Evolutionary conservation across 2,113 vertebrate genomes (phyloP).

Genomic region (Pipra filicauda): DNA sequence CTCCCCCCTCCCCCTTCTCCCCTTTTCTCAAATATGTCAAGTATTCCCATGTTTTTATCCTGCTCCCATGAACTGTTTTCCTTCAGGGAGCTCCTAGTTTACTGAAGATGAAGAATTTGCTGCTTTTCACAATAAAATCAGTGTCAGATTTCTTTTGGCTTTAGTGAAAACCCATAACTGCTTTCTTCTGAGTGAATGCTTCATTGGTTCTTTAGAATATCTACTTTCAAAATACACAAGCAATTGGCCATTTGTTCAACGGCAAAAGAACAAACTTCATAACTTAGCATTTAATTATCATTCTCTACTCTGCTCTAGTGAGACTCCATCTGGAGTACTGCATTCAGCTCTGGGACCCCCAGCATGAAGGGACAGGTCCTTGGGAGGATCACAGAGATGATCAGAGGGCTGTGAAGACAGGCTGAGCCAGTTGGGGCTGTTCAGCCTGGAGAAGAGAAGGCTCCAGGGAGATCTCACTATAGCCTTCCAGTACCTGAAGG

Average conservation of each 20-base stretch:
- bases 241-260: neutral
- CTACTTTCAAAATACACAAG: neutral
- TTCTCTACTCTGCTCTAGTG: neutral
- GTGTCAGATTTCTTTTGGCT: neutral
- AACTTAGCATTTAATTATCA: neutral
- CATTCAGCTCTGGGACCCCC: fast-evolving
- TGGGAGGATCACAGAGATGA: neutral
- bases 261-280: neutral
- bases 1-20: fast-evolving
- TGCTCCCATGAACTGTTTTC: neutral
- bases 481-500: neutral
- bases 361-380: neutral
- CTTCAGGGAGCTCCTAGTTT: fast-evolving
- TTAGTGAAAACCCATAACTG: neutral
- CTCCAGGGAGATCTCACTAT: neutral
- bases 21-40: neutral
- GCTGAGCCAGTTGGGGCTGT: fast-evolving
- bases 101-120: neutral
- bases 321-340: neutral
- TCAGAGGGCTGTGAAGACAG: no score
- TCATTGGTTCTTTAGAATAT: neutral
- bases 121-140: neutral
- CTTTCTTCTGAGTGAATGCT: neutral
- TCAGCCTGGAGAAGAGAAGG: neutral
- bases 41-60: neutral